Percentiles rank a stretch among this genome's conserved stretches.
Conservation (phyloP, 2,113 vertebrate genomes). For the Excalfactoria chinensis region DNA sequence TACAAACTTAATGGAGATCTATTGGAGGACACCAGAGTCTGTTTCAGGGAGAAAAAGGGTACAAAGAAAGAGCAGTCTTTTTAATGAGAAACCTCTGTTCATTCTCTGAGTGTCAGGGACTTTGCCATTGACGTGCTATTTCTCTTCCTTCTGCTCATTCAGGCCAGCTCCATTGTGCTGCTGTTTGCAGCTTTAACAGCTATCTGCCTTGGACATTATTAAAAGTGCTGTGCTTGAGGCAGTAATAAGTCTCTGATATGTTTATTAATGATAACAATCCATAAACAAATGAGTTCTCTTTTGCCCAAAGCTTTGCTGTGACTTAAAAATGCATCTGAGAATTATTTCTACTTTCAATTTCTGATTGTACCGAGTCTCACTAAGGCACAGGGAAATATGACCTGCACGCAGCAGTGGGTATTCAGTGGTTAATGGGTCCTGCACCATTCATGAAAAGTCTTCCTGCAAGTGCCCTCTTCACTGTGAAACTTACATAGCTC, state of each 20-base stretch:
- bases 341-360: constrained; percentile 56
- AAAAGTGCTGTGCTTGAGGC: constrained; percentile 52
- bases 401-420: constrained; percentile 1
- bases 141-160: constrained; percentile 12
- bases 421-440: constrained; percentile 59
- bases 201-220: constrained; percentile 68
- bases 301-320: constrained; percentile 57
- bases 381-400: constrained; percentile 41
- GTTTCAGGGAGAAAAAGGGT: constrained; percentile 43
- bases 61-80: constrained; percentile 2
- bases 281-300: constrained; percentile 66
- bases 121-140: not conserved
- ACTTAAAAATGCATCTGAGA: constrained; percentile 37
- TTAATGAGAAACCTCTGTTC: constrained; percentile 48
- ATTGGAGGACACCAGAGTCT: not conserved
- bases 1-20: constrained; percentile 46
- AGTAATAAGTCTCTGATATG: constrained; percentile 49
- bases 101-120: not conserved
- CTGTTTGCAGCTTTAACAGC: constrained; percentile 45
- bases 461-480: constrained; percentile 25
- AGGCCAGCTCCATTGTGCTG: constrained; percentile 23
- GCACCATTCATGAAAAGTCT: constrained; percentile 31
- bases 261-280: constrained; percentile 70
- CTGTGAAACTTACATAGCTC: constrained; percentile 60
- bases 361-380: not conserved